Base-by-base conservation (phyloP, 1,140 invertebrate species). In the Venturia canescens region DNA sequence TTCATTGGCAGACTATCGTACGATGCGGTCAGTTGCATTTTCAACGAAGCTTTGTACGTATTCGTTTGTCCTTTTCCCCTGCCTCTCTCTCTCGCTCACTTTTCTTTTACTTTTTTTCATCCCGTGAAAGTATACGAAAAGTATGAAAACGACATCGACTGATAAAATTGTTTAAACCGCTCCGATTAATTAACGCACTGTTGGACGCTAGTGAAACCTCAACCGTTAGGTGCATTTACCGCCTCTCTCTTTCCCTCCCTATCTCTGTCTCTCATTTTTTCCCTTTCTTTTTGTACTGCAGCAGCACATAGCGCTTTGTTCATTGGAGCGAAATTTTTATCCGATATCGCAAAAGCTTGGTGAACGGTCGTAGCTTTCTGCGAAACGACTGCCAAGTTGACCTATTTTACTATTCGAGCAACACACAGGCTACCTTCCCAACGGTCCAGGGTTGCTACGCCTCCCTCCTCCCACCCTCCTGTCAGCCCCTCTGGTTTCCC, bases 371-470 rank as follows among this genome's bases (percentile, higher is more conserved):
- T 77, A 23, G 75, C 75, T 77, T 77, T 60, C 75, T 63, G 75
- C 31, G 75, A 60, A 77, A 66, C 60, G 75, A 34, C 53, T 60
- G 75, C 57, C 75, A 77, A 77, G 75, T 77, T 77, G 75, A 77
- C 75, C 75, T 60, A 77, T 29, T 77, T 77, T 77, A 44, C 38
- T 44, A 44, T 44, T 44, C 38, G 7, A 44, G 38, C 38, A 44
- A 11, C 38, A 5, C 29, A 4, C 66, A 3, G 66, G 13, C 27
- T 63, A n/a, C 57, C 57, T 9, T 0, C 29, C 11, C 15, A 27
- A n/a, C 27, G 66, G 23, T 63, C 21, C 23, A 63, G n/a, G 18
- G 48, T 57, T 13, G 16, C 26, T 23, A 2, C 44, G 16, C 48
- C 16, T 38, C 16, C 27, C 18, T 5, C 0, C 53, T 18, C 57